Conservation (phyloP, 2,113 vertebrate genomes). For the Burhinus bistriatus region DNA sequence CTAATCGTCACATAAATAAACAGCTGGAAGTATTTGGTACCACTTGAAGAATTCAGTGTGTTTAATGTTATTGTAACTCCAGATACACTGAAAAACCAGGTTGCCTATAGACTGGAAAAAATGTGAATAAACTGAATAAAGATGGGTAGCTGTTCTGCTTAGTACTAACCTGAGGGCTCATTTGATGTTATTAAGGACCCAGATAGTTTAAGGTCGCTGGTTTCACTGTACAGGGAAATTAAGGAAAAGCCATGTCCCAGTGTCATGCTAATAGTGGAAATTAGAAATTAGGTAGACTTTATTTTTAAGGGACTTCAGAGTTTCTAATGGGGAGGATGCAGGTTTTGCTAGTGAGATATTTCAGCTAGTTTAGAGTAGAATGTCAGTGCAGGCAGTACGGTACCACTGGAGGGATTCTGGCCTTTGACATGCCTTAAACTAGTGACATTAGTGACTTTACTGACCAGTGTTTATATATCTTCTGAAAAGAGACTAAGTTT, state of each 20-base stretch:
- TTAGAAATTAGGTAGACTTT: neutral
- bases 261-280: neutral
- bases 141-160: neutral
- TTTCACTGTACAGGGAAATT: neutral
- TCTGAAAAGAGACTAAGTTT: neutral
- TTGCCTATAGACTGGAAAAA: neutral
- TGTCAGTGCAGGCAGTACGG: neutral
- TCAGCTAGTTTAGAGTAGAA: neutral
- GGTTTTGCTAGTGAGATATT: neutral
- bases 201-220: neutral
- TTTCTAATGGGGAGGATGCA: neutral
- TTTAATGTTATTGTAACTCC: neutral
- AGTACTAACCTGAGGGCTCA: rapidly evolving
- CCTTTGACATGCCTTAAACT: neutral
- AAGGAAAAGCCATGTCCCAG: rapidly evolving
- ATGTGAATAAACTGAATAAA: neutral
- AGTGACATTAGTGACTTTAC: neutral
- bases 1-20: neutral
- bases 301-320: neutral
- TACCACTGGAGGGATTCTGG: neutral
- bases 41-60: neutral
- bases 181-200: neutral
- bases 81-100: neutral
- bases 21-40: neutral
- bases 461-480: neutral